Percentiles rank a stretch among this genome's conserved stretches.
These are phyloP conservation scores for Eupithecia subfuscata DNA, from an alignment of 2,888 invertebrate species.

Conservation along the genomic window DNA sequence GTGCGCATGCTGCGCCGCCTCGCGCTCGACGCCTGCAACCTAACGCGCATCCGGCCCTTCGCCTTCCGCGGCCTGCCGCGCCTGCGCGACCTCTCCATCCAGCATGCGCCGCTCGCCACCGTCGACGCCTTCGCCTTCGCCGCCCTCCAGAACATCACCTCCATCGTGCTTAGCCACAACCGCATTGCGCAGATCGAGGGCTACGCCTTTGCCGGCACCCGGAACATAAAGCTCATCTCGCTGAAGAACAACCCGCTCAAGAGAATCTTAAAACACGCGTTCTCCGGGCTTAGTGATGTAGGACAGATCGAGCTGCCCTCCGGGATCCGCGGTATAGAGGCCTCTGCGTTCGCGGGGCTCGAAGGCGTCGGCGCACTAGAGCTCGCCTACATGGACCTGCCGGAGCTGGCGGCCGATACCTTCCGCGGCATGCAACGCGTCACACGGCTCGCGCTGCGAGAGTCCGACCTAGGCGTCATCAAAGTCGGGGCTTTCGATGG, in stretches of 20 bases:
- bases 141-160: slow-evolving; percentile 91
- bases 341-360: slow-evolving; percentile 91
- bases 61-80: slow-evolving; percentile 93
- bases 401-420: slow-evolving; percentile 87
- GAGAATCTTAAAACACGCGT: slow-evolving; percentile 91
- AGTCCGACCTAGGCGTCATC: slow-evolving; percentile 91
- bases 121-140: slow-evolving; percentile 94
- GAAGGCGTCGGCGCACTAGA: slow-evolving; percentile 93
- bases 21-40: slow-evolving; percentile 94
- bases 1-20: slow-evolving; percentile 91
- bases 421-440: slow-evolving; percentile 91
- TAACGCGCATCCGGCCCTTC: slow-evolving; percentile 91
- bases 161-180: slow-evolving; percentile 88
- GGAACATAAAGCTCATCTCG: slow-evolving; percentile 91
- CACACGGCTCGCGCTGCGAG: slow-evolving; percentile 89
- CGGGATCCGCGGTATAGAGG: slow-evolving; percentile 89
- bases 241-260: slow-evolving; percentile 93
- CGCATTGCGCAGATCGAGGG: slow-evolving; percentile 88
- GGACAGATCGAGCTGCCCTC: slow-evolving; percentile 93
- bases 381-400: slow-evolving; percentile 92
- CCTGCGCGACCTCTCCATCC: slow-evolving; percentile 91
- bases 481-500: slow-evolving; percentile 90
- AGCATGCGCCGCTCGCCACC: slow-evolving; percentile 91
- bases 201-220: slow-evolving; percentile 94
- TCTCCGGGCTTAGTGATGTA: slow-evolving; percentile 92